Base-by-base conservation (phyloP, 2,797 vertebrate species). In the Manis crassicaudata region DNA sequence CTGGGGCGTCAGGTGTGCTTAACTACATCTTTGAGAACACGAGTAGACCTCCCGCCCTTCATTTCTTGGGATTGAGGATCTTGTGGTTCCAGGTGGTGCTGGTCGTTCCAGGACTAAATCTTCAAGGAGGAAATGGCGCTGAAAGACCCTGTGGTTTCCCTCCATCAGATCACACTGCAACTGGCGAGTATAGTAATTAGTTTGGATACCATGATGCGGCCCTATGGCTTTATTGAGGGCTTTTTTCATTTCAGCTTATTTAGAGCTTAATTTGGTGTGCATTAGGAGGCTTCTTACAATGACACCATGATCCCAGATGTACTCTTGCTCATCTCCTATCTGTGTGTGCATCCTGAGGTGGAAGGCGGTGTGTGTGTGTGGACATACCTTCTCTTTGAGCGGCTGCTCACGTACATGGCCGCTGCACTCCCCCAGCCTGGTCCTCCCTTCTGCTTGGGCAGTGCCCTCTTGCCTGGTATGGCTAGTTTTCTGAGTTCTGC, bases 401-500 rank as follows among this genome's bases (percentile, higher is more conserved):
- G 14, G 0, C 12, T 72, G 75, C 32, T 35, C 21, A 21, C 11
- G 32, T 84, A 43, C 9, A 6, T 13, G 25, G 88, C 17, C 46
- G 2, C 35, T 27, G 7, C 23, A 32, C 37, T 11, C 5, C 2
- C 50, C 37, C 12, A 20, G 27, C 54, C 16, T 6, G 6, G 18
- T 1, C 2, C 32, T 8, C 20, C 86, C 68, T 37, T 58, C 11
- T 40, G 10, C 2, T 2, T 52, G 52, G 65, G 40, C 13, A 21
- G 20, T 1, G 16, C 29, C 21, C 40, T n/a, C 10, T 27, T 14
- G 10, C 1, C 8, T 10, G 2, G 11, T 1, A 0, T 1, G 52
- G 58, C 35, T 56, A 20, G 54, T 20, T 58, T 50, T 75, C 40
- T 52, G 65, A 50, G 23, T 35, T 65, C 70, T 8, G 68, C 46